Evolutionary conservation across 2,113 vertebrate species (phyloP).

Genomic region (Polypterus bichir): DNA sequence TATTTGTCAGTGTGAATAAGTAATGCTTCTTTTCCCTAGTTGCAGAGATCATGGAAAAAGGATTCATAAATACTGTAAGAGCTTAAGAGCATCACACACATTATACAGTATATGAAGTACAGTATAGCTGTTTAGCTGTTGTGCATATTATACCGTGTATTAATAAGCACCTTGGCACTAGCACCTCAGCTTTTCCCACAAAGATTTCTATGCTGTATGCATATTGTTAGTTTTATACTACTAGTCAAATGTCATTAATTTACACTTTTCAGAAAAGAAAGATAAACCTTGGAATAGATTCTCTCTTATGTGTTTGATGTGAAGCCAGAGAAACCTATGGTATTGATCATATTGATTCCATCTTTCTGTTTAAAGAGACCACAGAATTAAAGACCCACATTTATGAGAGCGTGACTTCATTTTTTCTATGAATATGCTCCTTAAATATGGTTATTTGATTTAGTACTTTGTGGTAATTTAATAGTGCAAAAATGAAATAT

Average conservation of each 20-base stretch:
- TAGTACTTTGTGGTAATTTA: conserved; percentile 40
- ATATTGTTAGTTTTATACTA: not conserved
- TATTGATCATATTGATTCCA: conserved; percentile 70
- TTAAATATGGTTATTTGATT: conserved; percentile 61
- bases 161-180: not conserved
- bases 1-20: too few species aligned
- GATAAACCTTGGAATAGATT: conserved; percentile 43
- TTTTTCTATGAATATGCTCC: conserved; percentile 37
- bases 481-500: conserved; percentile 15
- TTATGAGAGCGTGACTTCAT: conserved; percentile 41
- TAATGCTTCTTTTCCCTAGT: too few species aligned
- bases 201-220: not conserved
- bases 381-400: conserved; percentile 51
- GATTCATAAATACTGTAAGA: too few species aligned
- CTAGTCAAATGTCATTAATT: conserved; percentile 47
- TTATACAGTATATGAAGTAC: too few species aligned
- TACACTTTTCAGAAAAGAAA: conserved; percentile 52
- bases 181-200: not conserved
- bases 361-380: conserved; percentile 63
- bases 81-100: too few species aligned
- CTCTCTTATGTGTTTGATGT: conserved; percentile 50
- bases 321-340: conserved; percentile 57
- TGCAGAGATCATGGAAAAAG: too few species aligned
- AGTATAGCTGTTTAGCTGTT: too few species aligned
- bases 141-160: too few species aligned